Evolutionary conservation across 2,888 invertebrate species (phyloP).

Genomic region (Bombyx huttoni): DNA sequence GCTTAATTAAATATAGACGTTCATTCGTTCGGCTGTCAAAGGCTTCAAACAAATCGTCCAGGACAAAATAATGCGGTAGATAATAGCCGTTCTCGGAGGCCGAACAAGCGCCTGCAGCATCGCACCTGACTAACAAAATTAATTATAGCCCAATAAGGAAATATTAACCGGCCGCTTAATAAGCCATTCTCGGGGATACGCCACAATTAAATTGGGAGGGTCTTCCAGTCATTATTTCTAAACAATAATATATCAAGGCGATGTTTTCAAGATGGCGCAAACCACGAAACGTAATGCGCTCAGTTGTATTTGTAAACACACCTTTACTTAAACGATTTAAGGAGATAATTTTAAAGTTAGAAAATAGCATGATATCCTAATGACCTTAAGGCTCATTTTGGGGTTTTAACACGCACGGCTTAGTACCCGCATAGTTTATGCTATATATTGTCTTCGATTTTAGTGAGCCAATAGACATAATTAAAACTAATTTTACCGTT

Average conservation of each 20-base stretch:
- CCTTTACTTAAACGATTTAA: too few species aligned
- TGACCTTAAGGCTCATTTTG: too few species aligned
- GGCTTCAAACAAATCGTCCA: conserved; percentile 64
- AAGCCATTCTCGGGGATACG: conserved; percentile 64
- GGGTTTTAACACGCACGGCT: too few species aligned
- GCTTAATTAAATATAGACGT: conserved; percentile 60
- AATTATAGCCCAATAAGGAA: conserved; percentile 66
- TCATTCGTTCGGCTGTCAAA: conserved; percentile 45
- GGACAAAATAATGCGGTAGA: conserved; percentile 62
- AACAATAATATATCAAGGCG: conserved; percentile 72
- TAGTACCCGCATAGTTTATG: too few species aligned
- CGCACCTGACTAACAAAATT: conserved; percentile 69
- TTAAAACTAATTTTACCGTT: too few species aligned
- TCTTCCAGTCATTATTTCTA: conserved; percentile 64
- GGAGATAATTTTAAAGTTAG: too few species aligned
- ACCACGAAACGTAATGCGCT: conserved; percentile 21
- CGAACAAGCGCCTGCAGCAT: conserved; percentile 43
- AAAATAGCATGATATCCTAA: too few species aligned
- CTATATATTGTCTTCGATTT: too few species aligned
- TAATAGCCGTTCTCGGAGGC: conserved; percentile 44
- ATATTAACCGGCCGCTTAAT: conserved; percentile 70
- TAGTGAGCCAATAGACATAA: too few species aligned
- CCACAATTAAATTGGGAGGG: conserved; percentile 71
- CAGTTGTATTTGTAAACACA: not conserved
- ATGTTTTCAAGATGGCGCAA: conserved; percentile 67